Evolutionary conservation across 2,888 invertebrate species (phyloP).

Genomic region (Platycheirus albimanus): DNA sequence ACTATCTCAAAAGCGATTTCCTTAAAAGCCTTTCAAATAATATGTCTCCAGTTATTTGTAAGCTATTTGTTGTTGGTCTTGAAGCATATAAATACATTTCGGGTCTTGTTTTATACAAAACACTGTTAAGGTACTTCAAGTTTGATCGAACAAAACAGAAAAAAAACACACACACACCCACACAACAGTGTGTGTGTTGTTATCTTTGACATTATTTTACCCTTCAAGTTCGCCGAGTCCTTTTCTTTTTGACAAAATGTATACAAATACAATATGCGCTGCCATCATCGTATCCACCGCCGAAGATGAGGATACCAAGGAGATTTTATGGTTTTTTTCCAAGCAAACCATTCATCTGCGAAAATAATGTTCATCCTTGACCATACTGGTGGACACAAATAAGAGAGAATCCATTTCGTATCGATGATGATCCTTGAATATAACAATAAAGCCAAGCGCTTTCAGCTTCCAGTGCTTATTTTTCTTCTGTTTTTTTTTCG

Average conservation of each 20-base stretch:
- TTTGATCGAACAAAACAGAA: slow-evolving; percentile 44
- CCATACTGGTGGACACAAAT: slow-evolving; percentile 30
- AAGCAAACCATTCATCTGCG: slow-evolving; percentile 57
- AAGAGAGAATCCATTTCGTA: slow-evolving; percentile 49
- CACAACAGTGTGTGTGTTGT: slow-evolving; percentile 11
- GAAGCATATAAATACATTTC: too few relatives aligned
- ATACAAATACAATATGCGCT: slow-evolving; percentile 36
- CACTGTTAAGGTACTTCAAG: slow-evolving; percentile 30
- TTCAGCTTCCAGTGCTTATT: slow-evolving; percentile 26
- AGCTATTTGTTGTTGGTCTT: slow-evolving; percentile 2
- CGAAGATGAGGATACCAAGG: neutral
- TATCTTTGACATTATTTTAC: slow-evolving; percentile 47
- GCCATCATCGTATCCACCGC: slow-evolving; percentile 11
- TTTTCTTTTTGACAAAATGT: slow-evolving; percentile 38
- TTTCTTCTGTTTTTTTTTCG: neutral
- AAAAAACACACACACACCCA: too few relatives aligned
- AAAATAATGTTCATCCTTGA: slow-evolving; percentile 64
- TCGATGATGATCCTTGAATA: slow-evolving; percentile 63
- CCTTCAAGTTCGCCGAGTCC: slow-evolving; percentile 24
- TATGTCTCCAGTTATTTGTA: slow-evolving; percentile 56
- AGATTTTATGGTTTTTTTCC: slow-evolving; percentile 46
- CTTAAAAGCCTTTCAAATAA: slow-evolving; percentile 68
- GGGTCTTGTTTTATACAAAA: slow-evolving; percentile 2
- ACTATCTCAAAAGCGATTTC: slow-evolving; percentile 46
- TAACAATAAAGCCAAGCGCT: slow-evolving; percentile 60